Base-by-base conservation (phyloP, 2,888 invertebrate genomes). In the Pristionchus arcanus region DNA sequence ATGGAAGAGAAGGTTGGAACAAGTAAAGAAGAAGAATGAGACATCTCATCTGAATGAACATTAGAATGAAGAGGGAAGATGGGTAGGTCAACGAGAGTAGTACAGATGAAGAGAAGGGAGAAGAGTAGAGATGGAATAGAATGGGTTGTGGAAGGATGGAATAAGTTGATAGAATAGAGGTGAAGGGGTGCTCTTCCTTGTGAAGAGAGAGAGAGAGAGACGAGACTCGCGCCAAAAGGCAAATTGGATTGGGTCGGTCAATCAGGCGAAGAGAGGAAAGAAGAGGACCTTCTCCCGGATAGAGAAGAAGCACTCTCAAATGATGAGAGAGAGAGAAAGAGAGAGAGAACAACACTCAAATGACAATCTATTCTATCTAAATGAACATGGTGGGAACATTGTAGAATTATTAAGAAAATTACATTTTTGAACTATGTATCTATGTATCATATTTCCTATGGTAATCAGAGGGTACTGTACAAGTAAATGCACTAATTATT, bases 201-300 rank as follows among this genome's bases (percentile, higher is more conserved):
- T 31, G 77, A 77, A 59, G 77, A 77, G 85, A 87, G 87, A 49
- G 19, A 55, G 55, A 59, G 77, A 77, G 85, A 87, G 87, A 49
- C 16, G 88, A 49, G n/a, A 81, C 49, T 77, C 59, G 63, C 89
- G 90, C 89, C 86, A 90, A 90, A 81, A 87, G 91, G 63, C 71
- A 91, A 91, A 91, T 91, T 90, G 88, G 68, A 90, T 91, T 91
- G 90, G 90, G 66, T 71, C 66, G 83, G 68, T 31, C 91, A 91
- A 91, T 91, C 91, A 91, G 90, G 86, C 84, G 89, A 74, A 83
- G 89, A 85, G 90, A 37, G 68, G 90, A 81, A 87, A 85, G 77
- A 68, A 84, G 71, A 81, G 90, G 74, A 37, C 74, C 74, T 74
- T 74, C 74, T n/a, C 37, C 74, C 74, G 34, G 88, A 87, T 87